Evolutionary conservation across 2,888 invertebrate species (phyloP), one percentile per base, ranked within the genome.

Genomic region (Phorcus lineatus): DNA sequence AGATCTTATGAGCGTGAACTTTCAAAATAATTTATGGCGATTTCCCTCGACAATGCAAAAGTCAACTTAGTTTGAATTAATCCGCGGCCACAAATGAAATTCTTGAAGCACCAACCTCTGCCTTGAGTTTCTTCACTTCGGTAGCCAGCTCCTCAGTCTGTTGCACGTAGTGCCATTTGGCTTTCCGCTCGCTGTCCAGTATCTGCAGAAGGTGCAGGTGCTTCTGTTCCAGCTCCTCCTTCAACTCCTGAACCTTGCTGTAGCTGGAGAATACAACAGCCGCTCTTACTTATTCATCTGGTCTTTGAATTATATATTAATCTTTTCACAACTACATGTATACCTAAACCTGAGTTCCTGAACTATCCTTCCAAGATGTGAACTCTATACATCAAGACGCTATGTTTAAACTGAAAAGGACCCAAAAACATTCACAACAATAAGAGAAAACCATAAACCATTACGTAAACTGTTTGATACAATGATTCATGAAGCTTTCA

Each of bases 141-240:
- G 95, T 95, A 47, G 96, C 95, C n/a, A 97, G 95, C 89, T 97
- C 97, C 89, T 97, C 97, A 89, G 97, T 97, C 93, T 97, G 97
- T 92, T 97, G 97, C 0, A 97, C 96, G 93, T 97, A 97, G 93
- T 97, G 97, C 96, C 97, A 97, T 90, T 97, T 97, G 0, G 97
- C 97, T 0, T 97, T 97, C 90, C 97, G 95, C 94, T 97, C 97
- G 86, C 97, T 97, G 93, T 98, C 97, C 78, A 97, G 96, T 82
- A 98, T 97, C 86, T 94, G 94, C 82, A 97, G 95, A 75, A 98
- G 94, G 92, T 98, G 97, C 74, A 97, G 94, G 93, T 98, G 97
- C 93, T 97, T 97, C 93, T 97, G 97, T 90, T 98, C 97, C 89
- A 98, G 93, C 93, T 97, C 97, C 91, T 97, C 97, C 92, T 97